These are phyloP conservation scores for Bombus difficillimus DNA, from an alignment of 1,140 invertebrate genomes.

Conservation along the genomic window DNA sequence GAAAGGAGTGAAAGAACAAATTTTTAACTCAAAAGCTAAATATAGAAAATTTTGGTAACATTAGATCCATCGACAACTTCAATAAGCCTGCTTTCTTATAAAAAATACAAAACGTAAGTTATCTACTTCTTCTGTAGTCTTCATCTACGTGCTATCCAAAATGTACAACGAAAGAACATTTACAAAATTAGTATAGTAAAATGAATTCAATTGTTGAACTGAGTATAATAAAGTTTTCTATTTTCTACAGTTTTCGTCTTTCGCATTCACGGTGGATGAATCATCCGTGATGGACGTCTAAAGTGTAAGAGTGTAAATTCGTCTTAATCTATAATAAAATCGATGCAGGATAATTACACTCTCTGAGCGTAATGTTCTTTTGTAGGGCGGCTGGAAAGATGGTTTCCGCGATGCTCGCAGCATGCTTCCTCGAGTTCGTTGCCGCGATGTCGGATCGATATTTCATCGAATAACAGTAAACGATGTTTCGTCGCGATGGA, in stretches of 20 bases:
- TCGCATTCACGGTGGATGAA: not conserved
- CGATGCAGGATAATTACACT: not conserved
- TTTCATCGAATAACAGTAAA: slow-evolving; percentile 27
- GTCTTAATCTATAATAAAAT: slow-evolving; percentile 12
- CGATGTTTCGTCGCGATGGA: slow-evolving; percentile 18
- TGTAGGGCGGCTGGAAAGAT: not conserved
- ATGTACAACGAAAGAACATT: too few species aligned
- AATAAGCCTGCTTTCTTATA: too few species aligned
- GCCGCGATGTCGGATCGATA: slow-evolving; percentile 27
- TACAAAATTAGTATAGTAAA: not conserved
- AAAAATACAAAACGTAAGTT: too few species aligned
- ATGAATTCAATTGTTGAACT: not conserved
- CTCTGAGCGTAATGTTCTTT: not conserved
- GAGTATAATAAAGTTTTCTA: not conserved
- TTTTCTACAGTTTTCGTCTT: not conserved
- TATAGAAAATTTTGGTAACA: too few species aligned
- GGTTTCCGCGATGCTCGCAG: not conserved
- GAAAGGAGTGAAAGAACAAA: too few species aligned
- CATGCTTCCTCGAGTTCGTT: not conserved
- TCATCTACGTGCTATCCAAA: too few species aligned
- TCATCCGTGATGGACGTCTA: not conserved
- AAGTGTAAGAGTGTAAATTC: not conserved
- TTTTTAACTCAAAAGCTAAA: too few species aligned
- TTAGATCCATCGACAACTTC: too few species aligned
- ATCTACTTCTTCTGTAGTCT: too few species aligned